A percentile compares a stretch with the other conserved stretches of the same genome.
Evolutionary conservation across 1,140 invertebrate species (phyloP).

Genomic region (Drosophila arawakana): DNA sequence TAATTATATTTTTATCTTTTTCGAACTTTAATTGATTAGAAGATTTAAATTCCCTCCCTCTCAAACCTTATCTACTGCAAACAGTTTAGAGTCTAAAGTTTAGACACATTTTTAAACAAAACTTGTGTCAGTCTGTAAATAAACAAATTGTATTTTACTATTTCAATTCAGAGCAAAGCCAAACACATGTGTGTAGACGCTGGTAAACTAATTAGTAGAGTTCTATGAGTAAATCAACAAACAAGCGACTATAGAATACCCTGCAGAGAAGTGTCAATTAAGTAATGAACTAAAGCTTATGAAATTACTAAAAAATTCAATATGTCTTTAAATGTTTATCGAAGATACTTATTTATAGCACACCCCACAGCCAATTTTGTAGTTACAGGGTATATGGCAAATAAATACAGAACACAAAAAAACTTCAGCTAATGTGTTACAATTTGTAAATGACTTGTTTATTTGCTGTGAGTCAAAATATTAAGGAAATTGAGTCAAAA

Average conservation of each 20-base stretch:
- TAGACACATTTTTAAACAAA: constrained; percentile 29
- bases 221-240: constrained; percentile 49
- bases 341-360: no score
- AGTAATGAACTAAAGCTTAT: no score
- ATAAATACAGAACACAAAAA: background rate
- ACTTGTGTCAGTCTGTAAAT: constrained; percentile 73
- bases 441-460: constrained; percentile 48
- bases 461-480: constrained; percentile 48
- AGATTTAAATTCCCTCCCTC: background rate
- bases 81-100: constrained; percentile 9
- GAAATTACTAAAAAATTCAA: no score
- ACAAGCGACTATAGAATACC: background rate
- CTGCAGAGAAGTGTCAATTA: background rate
- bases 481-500: constrained; percentile 16
- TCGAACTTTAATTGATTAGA: background rate
- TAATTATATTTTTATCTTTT: background rate
- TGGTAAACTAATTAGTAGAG: constrained; percentile 66
- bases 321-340: background rate
- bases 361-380: background rate
- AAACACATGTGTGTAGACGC: constrained; percentile 34
- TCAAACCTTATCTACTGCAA: background rate
- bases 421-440: constrained; percentile 64
- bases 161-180: constrained; percentile 34
- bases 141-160: constrained; percentile 64
- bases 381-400: constrained; percentile 10